Evolutionary conservation across 2,113 vertebrate genomes (phyloP).

Genomic region (Pica pica): DNA sequence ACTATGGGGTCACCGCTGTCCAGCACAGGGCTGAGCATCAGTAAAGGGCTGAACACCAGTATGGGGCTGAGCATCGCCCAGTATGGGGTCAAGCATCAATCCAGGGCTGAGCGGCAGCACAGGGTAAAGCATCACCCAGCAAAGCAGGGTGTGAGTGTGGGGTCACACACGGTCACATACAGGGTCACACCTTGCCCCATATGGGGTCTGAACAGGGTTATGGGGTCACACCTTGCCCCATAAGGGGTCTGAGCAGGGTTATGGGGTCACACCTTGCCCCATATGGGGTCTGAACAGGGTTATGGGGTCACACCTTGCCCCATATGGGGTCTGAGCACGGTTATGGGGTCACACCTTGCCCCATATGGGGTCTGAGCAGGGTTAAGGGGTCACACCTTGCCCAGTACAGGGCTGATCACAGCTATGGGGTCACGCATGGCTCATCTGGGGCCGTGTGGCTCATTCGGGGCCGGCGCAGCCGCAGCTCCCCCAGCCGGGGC

Average conservation of each 20-base stretch:
- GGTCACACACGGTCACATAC: too few species aligned
- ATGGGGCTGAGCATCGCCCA: rapidly evolving
- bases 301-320: rapidly evolving
- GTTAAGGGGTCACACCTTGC: background rate
- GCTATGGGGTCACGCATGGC: rapidly evolving
- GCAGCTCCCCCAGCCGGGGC: background rate
- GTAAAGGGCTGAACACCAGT: rapidly evolving
- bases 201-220: background rate
- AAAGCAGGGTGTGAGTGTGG: background rate
- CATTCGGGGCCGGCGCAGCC: background rate
- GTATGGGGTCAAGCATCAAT: background rate
- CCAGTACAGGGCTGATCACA: background rate
- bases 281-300: background rate
- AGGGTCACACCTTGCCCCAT: background rate
- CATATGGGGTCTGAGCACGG: background rate
- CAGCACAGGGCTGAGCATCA: background rate
- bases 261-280: background rate
- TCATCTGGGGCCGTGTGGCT: background rate
- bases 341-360: rapidly evolving
- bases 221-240: background rate
- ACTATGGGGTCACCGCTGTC: background rate
- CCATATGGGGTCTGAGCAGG: too few species aligned
- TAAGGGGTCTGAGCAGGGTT: background rate
- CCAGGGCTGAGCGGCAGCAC: too few species aligned
- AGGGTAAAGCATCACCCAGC: rapidly evolving